Percentiles rank a stretch among this genome's conserved stretches.
These are phyloP conservation scores for Hemitrygon akajei DNA, from an alignment of 2,797 vertebrate genomes.

Conservation along the genomic window DNA sequence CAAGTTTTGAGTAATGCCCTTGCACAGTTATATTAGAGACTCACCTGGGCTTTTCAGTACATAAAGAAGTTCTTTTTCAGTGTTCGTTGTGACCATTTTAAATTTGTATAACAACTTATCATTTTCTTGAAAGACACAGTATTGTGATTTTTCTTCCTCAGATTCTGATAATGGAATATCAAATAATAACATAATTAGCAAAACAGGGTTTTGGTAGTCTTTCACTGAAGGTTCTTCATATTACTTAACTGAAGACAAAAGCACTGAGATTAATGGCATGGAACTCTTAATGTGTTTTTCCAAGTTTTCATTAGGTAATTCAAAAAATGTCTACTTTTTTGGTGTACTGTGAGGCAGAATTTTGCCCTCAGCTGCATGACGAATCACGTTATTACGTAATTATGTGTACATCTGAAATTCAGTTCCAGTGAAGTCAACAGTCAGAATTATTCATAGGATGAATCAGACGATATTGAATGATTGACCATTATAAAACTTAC, in stretches of 20 bases:
- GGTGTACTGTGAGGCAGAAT: not conserved
- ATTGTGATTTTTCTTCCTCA: conserved; percentile 43
- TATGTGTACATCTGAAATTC: no score
- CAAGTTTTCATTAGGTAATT: not conserved
- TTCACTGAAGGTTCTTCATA: no score
- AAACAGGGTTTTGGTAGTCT: not conserved
- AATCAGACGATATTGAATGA: not conserved
- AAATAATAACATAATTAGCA: not conserved
- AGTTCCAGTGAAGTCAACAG: no score
- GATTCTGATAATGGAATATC: conserved; percentile 35
- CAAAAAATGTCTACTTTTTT: not conserved
- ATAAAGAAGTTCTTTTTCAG: conserved; percentile 53
- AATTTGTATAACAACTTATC: conserved; percentile 61
- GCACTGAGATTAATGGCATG: not conserved
- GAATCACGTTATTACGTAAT: no score
- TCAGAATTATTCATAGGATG: not conserved
- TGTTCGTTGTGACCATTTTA: conserved; percentile 49
- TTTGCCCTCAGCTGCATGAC: not conserved
- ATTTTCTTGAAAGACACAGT: conserved; percentile 57
- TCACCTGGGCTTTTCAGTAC: conserved; percentile 61
- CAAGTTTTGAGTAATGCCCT: not conserved
- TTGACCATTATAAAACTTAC: not conserved
- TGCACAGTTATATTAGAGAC: not conserved
- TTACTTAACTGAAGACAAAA: not conserved
- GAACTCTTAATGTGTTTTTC: not conserved